Base-by-base conservation (phyloP, 2,797 vertebrate genomes). In the Pteronotus mesoamericanus region DNA sequence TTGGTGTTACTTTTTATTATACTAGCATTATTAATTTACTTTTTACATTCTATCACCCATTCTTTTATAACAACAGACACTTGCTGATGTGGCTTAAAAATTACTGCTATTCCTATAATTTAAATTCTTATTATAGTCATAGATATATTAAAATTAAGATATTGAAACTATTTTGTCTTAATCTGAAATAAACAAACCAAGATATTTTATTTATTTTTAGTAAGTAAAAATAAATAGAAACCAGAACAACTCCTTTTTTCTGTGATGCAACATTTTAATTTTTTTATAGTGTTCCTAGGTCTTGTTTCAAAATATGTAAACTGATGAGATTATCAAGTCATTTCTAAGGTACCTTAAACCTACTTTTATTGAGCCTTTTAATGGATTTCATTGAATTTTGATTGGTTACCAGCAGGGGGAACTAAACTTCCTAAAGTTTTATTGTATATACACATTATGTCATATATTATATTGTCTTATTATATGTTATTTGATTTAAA, bases 341-440 rank as follows among this genome's bases (percentile, higher is more conserved):
- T 79, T 59, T 91, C 9, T 91, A 78, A 55, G 9, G 4, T 83
- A 32, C 18, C 3, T 44, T 75, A 9, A 64, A 34, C 4, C 2
- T 64, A 4, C 3, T 64, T 92, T 12, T 16, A 71, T 84, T 53
- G 19, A 92, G 4, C 0, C 6, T 34, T 79, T 74, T 22, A 19
- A 16, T 79, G 4, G 64, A 46, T 88, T 87, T 87, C n/a, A 26
- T 9, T 82, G 39, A 86, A 84, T 64, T 86, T 75, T 75, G 12
- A 77, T 59, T 2, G 61, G 0, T 85, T 90, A 75, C 89, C 77
- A 92, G 89, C 94, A 97, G 92, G 61, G 85, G 64, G 80, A 86
- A 82, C 66, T 89, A 96, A 92, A 69, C 4, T 18, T 4, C 12
- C 22, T 90, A 37, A 68, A 46, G 7, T 87, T 75, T 26, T 1